These are phyloP conservation scores for Elysia chlorotica DNA, from an alignment of 1,140 invertebrate species.

Conservation along the genomic window DNA sequence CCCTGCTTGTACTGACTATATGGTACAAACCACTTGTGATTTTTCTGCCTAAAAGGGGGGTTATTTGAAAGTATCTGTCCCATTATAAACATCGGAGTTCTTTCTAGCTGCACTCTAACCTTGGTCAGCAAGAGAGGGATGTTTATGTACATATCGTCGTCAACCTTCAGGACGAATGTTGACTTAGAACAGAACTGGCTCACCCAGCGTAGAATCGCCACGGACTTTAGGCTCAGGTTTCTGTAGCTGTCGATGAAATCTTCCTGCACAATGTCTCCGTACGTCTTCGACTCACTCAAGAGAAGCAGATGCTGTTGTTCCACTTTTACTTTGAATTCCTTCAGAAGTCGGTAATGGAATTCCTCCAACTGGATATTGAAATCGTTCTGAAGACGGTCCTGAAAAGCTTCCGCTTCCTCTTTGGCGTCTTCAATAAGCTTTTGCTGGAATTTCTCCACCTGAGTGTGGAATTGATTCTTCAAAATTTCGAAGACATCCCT, in stretches of 20 bases:
- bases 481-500: too few relatives aligned
- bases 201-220: slow-evolving; percentile 81
- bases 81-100: slow-evolving; percentile 27
- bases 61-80: slow-evolving; percentile 30
- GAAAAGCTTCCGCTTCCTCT: too few relatives aligned
- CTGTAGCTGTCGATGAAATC: slow-evolving; percentile 80
- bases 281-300: slow-evolving; percentile 70
- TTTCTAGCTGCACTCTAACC: slow-evolving; percentile 1
- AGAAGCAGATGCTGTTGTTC: too few relatives aligned
- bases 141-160: slow-evolving; percentile 57
- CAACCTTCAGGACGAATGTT: slow-evolving; percentile 62
- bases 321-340: too few relatives aligned
- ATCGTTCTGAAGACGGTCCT: too few relatives aligned
- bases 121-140: slow-evolving; percentile 30
- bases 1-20: slow-evolving; percentile 48
- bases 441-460: too few relatives aligned
- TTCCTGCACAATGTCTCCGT: slow-evolving; percentile 78
- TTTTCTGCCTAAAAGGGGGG: slow-evolving; percentile 38
- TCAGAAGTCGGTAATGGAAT: too few relatives aligned
- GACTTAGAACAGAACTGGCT: slow-evolving; percentile 70
- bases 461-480: too few relatives aligned
- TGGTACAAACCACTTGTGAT: slow-evolving; percentile 61
- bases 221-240: slow-evolving; percentile 86
- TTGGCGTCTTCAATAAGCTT: too few relatives aligned
- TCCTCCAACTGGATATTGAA: too few relatives aligned